Conservation (phyloP, 2,113 vertebrate species). For the Boulengeromyrus knoepffleri region DNA sequence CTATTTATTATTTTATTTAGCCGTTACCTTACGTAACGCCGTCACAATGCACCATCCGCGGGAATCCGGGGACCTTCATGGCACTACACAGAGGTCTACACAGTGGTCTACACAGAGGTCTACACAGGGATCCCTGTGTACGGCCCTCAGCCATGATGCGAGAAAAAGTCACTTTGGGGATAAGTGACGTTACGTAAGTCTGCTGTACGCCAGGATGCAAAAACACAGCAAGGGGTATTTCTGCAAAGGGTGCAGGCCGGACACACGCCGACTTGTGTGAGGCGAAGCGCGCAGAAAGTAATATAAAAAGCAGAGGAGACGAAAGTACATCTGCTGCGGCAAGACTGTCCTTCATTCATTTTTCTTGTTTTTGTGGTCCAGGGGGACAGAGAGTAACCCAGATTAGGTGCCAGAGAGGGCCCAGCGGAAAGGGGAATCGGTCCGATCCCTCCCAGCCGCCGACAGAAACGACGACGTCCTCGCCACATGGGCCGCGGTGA, state of each 20-base stretch:
- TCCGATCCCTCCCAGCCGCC: background rate
- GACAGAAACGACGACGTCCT: background rate
- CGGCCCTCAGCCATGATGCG: background rate
- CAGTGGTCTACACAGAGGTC: background rate
- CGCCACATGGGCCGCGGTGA: background rate
- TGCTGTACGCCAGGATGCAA: background rate
- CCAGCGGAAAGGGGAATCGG: slow-evolving; percentile 23
- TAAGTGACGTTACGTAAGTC: background rate
- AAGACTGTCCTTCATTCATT: slow-evolving; percentile 60
- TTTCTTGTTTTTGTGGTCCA: slow-evolving; percentile 34
- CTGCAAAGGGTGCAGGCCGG: background rate
- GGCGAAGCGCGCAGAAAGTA: slow-evolving; percentile 25
- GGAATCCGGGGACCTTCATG: background rate
- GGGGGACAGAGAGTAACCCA: slow-evolving; percentile 66
- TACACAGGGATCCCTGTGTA: background rate
- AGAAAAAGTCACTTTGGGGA: background rate
- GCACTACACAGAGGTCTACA: background rate
- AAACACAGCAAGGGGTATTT: background rate
- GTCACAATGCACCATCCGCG: background rate
- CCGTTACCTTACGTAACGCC: background rate
- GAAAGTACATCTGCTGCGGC: slow-evolving; percentile 47
- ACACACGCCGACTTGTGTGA: background rate
- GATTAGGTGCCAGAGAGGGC: slow-evolving; percentile 42
- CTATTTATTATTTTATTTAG: background rate
- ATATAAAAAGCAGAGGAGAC: slow-evolving; percentile 45